A percentile compares a stretch with the other conserved stretches of the same genome.
Evolutionary conservation across 2,797 vertebrate species (phyloP).

Genomic region (Arnoldichthys spilopterus): DNA sequence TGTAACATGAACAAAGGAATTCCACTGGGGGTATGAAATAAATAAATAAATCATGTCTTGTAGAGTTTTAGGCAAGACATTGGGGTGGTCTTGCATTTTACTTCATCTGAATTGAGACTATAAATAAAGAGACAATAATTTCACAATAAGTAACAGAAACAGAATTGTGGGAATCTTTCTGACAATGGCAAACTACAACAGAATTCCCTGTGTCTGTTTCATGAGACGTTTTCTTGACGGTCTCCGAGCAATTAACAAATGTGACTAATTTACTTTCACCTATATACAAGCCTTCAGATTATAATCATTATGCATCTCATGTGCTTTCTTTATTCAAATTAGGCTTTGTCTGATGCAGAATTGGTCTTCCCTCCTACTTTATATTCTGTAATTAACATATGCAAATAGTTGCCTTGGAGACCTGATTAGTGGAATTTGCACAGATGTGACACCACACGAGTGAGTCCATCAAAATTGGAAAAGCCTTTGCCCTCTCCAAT

Average conservation of each 20-base stretch:
- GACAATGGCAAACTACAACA: neutral
- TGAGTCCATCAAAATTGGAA: constrained; percentile 62
- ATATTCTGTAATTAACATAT: constrained; percentile 78
- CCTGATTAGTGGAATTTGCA: constrained; percentile 74
- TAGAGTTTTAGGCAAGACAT: neutral
- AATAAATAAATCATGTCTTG: constrained; percentile 8
- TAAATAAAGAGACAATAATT: neutral
- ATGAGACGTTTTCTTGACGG: constrained; percentile 21
- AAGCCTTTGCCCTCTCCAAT: constrained; percentile 62
- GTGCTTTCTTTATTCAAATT: constrained; percentile 57
- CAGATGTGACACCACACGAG: constrained; percentile 67
- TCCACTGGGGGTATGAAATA: neutral
- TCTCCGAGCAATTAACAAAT: constrained; percentile 50
- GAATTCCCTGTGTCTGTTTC: neutral
- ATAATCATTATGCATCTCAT: constrained; percentile 51
- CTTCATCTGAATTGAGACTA: neutral
- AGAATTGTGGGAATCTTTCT: neutral
- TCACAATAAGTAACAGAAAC: neutral
- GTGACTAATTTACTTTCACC: constrained; percentile 45
- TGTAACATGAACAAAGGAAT: constrained; percentile 24
- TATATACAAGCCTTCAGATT: constrained; percentile 51
- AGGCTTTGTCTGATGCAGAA: constrained; percentile 59
- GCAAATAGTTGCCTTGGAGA: constrained; percentile 74
- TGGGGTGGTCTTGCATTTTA: neutral
- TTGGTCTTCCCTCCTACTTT: constrained; percentile 53